phyloP scores from a whole-genome alignment of 2,888 invertebrate genomes.

The Dendrolimus houi region DNA sequence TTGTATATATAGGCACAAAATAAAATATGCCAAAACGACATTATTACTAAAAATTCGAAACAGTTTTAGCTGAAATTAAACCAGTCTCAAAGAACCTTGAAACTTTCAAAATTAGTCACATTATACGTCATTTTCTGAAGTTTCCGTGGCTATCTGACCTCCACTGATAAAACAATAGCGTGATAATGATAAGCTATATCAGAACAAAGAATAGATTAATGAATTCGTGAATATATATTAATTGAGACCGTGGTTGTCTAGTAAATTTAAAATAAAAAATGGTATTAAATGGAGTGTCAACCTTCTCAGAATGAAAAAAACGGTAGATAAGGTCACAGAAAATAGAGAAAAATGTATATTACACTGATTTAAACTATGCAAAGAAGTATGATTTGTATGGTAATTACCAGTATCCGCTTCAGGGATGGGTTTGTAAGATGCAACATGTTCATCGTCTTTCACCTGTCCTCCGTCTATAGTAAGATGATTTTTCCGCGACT shows the following conservation, averaged over 20 bases:
- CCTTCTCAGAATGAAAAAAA: too few relatives aligned
- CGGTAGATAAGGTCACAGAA: too few relatives aligned
- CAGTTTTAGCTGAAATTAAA: too few relatives aligned
- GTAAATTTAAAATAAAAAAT: too few relatives aligned
- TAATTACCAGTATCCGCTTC: conserved; percentile 74
- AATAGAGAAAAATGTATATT: too few relatives aligned
- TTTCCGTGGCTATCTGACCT: not conserved
- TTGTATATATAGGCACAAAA: not conserved
- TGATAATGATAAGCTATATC: not conserved
- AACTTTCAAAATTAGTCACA: not conserved
- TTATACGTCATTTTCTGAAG: not conserved
- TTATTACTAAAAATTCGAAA: not conserved
- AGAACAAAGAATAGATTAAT: not conserved
- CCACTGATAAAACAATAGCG: not conserved
- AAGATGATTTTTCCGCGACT: conserved; percentile 60
- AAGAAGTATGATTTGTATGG: too few relatives aligned
- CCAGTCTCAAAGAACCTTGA: not conserved
- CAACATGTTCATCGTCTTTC: conserved; percentile 67
- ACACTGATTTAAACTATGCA: too few relatives aligned
- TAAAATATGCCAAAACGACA: not conserved
- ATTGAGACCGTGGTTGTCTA: not conserved
- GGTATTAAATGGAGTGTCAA: too few relatives aligned
- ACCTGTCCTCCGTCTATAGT: conserved; percentile 62
- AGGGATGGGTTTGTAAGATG: conserved; percentile 75
- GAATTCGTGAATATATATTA: not conserved